These are phyloP conservation scores for Papilio glaucus DNA, from an alignment of 1,140 invertebrate species.

Conservation along the genomic window DNA sequence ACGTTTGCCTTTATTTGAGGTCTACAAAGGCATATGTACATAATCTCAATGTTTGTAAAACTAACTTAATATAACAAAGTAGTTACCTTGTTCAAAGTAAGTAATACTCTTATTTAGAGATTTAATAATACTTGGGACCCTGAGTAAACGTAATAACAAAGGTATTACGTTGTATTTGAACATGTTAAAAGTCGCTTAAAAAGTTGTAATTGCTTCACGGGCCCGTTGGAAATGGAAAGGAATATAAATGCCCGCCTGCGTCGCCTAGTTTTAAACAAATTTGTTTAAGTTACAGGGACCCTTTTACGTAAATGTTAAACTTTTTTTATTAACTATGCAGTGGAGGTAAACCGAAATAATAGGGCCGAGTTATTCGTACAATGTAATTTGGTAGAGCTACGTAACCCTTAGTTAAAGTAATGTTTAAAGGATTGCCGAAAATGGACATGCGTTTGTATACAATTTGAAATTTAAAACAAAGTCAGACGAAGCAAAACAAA, in stretches of 20 bases:
- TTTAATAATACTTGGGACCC: neutral
- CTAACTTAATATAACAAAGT: neutral
- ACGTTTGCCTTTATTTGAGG: neutral
- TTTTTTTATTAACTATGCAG: neutral
- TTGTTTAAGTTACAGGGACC: constrained; percentile 18
- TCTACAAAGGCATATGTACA: neutral
- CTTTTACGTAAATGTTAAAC: constrained; percentile 20
- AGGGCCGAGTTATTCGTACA: neutral
- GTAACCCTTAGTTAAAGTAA: neutral
- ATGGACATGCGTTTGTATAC: neutral
- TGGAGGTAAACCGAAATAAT: constrained; percentile 5
- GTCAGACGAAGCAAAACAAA: too few species aligned
- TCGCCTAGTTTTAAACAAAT: constrained; percentile 23
- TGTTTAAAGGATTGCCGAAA: neutral
- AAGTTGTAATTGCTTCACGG: constrained; percentile 18
- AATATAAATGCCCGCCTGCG: constrained; percentile 15
- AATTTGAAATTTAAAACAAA: neutral
- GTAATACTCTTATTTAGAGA: neutral
- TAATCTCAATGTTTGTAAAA: neutral
- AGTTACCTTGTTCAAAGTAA: neutral
- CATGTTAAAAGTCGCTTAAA: constrained; percentile 26
- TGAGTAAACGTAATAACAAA: neutral
- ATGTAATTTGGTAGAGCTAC: neutral
- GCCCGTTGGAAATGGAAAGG: constrained; percentile 1
- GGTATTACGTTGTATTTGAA: constrained; percentile 12